Evolutionary conservation across 2,797 vertebrate genomes (phyloP).

Genomic region (Potorous gilbertii): DNA sequence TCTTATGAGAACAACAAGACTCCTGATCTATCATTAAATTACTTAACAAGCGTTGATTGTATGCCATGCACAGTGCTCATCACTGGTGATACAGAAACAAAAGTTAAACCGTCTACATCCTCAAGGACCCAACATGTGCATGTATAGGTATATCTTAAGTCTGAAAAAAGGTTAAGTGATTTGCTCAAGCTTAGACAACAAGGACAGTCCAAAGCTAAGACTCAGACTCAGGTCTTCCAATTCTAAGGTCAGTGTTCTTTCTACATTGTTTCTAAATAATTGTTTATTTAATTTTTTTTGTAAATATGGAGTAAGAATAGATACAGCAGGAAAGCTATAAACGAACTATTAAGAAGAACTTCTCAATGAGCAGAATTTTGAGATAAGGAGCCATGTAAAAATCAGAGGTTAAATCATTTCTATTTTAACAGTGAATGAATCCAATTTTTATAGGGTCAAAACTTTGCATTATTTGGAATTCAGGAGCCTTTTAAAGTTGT

Average conservation of each 20-base stretch:
- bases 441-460: not conserved
- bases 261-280: not conserved
- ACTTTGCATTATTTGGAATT: not conserved
- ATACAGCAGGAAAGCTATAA: not conserved
- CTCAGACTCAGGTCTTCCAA: not conserved
- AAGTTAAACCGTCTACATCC: not conserved
- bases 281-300: not conserved
- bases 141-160: not conserved
- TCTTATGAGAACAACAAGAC: not conserved
- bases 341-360: not conserved
- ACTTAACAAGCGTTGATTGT: not conserved
- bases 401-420: not conserved
- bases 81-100: not conserved
- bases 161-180: not conserved
- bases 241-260: not conserved
- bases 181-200: not conserved
- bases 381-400: constrained; percentile 1
- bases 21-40: not conserved
- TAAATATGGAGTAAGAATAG: not conserved
- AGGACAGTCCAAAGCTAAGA: not conserved
- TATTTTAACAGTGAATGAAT: not conserved
- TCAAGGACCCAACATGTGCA: not conserved
- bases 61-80: not conserved
- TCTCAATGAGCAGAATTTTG: not conserved
- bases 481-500: not conserved